A percentile compares a stretch with the other conserved stretches of the same genome.
phyloP scores from a whole-genome alignment of 1,140 invertebrate species.

The Zaprionus vittiger region DNA sequence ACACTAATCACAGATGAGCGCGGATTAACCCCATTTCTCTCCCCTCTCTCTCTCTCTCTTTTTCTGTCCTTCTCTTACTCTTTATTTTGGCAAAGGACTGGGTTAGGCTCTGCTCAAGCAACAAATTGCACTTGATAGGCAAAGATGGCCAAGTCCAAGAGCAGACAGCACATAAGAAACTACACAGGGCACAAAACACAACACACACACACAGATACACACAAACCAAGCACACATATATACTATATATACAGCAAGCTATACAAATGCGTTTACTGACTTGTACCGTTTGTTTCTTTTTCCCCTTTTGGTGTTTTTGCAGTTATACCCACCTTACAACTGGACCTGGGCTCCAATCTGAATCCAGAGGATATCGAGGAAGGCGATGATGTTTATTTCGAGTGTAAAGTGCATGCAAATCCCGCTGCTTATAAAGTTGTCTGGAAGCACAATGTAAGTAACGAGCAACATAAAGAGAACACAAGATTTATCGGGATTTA shows the following conservation, averaged over 20 bases:
- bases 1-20: conserved; percentile 81
- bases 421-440: conserved; percentile 94
- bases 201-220: conserved; percentile 29
- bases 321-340: conserved; percentile 90
- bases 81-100: conserved; percentile 13
- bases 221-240: not conserved
- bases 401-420: conserved; percentile 94
- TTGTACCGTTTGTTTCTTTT: conserved; percentile 10
- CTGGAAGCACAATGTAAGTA: conserved; percentile 96
- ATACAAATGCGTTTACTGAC: conserved; percentile 2
- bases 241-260: not conserved
- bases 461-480: conserved; percentile 36
- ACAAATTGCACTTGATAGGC: conserved; percentile 66
- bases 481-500: conserved; percentile 56
- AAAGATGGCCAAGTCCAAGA: conserved; percentile 40
- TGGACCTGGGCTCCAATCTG: conserved; percentile 92
- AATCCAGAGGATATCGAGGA: conserved; percentile 95
- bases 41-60: conserved; percentile 14
- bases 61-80: not conserved
- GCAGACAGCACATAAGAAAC: conserved; percentile 34
- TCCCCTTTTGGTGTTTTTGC: conserved; percentile 69
- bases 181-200: conserved; percentile 27
- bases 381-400: conserved; percentile 95
- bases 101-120: conserved; percentile 6
- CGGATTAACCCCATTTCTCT: conserved; percentile 74